phyloP scores from a whole-genome alignment of 2,113 vertebrate genomes.

The Ahaetulla prasina region DNA sequence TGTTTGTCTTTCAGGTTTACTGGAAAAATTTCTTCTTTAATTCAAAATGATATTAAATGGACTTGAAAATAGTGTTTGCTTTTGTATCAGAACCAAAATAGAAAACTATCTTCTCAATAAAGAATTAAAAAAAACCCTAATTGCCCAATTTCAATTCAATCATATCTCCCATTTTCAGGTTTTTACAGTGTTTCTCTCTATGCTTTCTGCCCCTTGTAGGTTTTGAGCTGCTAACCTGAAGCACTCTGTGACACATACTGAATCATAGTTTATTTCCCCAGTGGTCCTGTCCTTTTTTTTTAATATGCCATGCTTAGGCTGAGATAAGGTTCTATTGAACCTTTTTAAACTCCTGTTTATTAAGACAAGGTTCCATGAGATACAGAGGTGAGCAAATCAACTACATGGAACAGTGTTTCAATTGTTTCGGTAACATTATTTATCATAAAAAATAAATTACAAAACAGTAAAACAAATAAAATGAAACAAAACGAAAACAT shows the following conservation, averaged over 20 bases:
- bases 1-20: not conserved
- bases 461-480: not conserved
- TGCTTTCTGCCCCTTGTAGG: not conserved
- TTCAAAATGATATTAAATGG: not conserved
- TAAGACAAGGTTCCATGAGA: not conserved
- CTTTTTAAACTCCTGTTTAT: slow-evolving; percentile 1
- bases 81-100: slow-evolving; percentile 18
- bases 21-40: not conserved
- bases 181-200: slow-evolving; percentile 18
- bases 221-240: slow-evolving; percentile 22
- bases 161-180: slow-evolving; percentile 21
- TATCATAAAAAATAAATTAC: not conserved
- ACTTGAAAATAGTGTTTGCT: not conserved
- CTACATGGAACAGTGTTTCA: not conserved
- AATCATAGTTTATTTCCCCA: slow-evolving; percentile 23
- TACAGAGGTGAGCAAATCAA: not conserved
- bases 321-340: slow-evolving; percentile 31
- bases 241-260: slow-evolving; percentile 5
- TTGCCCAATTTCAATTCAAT: not conserved
- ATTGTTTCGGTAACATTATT: not conserved
- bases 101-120: not conserved
- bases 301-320: not conserved
- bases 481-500: not conserved
- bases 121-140: not conserved
- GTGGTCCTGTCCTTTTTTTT: not conserved